phyloP scores from a whole-genome alignment of 2,113 vertebrate species.

The Sinocyclocheilus maitianheensis region DNA sequence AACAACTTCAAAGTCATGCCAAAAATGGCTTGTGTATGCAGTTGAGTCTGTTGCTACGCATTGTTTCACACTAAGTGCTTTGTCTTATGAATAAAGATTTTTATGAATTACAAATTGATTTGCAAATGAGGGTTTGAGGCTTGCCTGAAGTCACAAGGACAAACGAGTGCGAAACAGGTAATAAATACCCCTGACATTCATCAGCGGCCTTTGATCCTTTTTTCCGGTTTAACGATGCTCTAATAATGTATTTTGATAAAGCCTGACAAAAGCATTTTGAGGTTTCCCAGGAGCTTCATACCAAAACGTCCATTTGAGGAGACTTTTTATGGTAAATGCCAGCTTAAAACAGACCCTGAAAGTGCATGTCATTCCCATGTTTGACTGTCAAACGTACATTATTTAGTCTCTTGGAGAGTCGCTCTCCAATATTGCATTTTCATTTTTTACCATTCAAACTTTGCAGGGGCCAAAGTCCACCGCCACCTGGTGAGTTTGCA shows the following conservation, averaged over 20 bases:
- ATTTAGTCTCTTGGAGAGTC: background rate
- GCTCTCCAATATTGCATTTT: background rate
- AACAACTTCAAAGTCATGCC: background rate
- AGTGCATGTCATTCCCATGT: background rate
- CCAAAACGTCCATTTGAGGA: background rate
- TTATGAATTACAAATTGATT: constrained; percentile 43
- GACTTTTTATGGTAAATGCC: background rate
- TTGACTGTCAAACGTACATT: background rate
- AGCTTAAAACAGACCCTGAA: background rate
- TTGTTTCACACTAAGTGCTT: constrained; percentile 6
- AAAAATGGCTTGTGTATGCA: background rate
- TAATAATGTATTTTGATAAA: constrained; percentile 33
- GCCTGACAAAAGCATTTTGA: background rate
- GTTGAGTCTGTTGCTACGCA: background rate
- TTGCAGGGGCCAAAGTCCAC: background rate
- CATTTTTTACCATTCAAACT: background rate
- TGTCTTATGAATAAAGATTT: constrained; percentile 42
- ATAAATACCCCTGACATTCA: constrained; percentile 3
- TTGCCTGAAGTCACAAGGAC: background rate
- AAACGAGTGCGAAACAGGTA: background rate
- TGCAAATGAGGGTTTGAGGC: constrained; percentile 32
- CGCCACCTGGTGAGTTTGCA: background rate
- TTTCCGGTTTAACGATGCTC: background rate
- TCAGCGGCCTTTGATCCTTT: constrained; percentile 20
- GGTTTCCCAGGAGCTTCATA: background rate